Evolutionary conservation across 2,888 invertebrate species (phyloP).

Genomic region (Drosophila flavopinicola): DNA sequence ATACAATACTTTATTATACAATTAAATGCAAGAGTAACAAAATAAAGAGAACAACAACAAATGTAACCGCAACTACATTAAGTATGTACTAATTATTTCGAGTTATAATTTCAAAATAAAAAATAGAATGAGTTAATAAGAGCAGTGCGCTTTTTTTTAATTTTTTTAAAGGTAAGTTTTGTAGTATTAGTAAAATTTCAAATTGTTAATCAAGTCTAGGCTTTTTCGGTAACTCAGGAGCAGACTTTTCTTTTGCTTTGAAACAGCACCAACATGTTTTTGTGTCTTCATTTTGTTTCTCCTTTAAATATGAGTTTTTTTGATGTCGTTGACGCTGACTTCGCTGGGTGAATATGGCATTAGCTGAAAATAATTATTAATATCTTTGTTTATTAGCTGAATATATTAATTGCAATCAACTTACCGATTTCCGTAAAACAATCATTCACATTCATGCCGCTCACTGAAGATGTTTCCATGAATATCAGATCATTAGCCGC

Average conservation of each 20-base stretch:
- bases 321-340: fast-evolving
- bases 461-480: conserved; percentile 34
- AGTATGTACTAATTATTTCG: conserved; percentile 53
- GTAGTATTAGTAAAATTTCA: not conserved
- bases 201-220: not conserved
- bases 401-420: not conserved
- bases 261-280: not conserved
- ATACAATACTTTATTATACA: conserved; percentile 65
- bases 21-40: conserved; percentile 43
- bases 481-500: conserved; percentile 20
- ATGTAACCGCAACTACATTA: conserved; percentile 52
- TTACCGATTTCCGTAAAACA: conserved; percentile 41
- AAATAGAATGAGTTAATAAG: conserved; percentile 66
- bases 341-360: not conserved
- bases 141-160: conserved; percentile 7
- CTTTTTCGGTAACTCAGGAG: not conserved
- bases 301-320: not conserved
- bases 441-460: conserved; percentile 2
- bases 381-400: not conserved
- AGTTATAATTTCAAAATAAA: conserved; percentile 69
- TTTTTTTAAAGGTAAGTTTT: conserved; percentile 6
- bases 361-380: conserved; percentile 18
- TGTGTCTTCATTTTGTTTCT: not conserved
- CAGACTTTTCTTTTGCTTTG: not conserved
- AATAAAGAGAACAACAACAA: conserved; percentile 29